A percentile compares a stretch with the other conserved stretches of the same genome.
Evolutionary conservation across 2,888 invertebrate genomes (phyloP).

Genomic region (Acanthosoma haemorrhoidale): DNA sequence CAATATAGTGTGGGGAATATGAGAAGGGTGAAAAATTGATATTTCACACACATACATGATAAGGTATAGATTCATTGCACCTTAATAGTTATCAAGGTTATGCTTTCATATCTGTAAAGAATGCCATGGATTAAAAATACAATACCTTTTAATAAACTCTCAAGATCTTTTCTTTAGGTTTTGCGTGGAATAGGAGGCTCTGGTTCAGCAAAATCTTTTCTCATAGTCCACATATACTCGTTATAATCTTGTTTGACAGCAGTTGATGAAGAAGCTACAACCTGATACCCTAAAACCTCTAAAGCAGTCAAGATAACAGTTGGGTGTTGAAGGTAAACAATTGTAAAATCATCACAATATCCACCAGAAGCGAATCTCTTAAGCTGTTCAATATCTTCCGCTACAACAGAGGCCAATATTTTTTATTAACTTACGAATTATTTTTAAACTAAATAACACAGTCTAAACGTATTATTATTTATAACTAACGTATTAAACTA

Average conservation of each 20-base stretch:
- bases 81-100: too few relatives aligned
- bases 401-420: slow-evolving; percentile 23
- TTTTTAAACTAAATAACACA: too few relatives aligned
- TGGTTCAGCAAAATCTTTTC: slow-evolving; percentile 78
- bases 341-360: slow-evolving; percentile 77
- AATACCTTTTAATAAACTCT: too few relatives aligned
- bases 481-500: neutral
- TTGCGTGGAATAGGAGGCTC: slow-evolving; percentile 59
- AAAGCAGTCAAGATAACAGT: slow-evolving; percentile 80
- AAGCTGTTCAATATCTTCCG: slow-evolving; percentile 70
- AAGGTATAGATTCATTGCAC: too few relatives aligned
- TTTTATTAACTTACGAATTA: too few relatives aligned
- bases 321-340: slow-evolving; percentile 80
- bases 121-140: too few relatives aligned
- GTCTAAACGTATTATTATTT: too few relatives aligned
- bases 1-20: too few relatives aligned
- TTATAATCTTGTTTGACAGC: slow-evolving; percentile 82
- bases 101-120: too few relatives aligned
- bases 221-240: slow-evolving; percentile 92
- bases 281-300: slow-evolving; percentile 82
- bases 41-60: too few relatives aligned
- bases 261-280: slow-evolving; percentile 79
- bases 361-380: slow-evolving; percentile 78
- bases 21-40: too few relatives aligned
- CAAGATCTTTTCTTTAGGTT: neutral